These are phyloP conservation scores for Calliopsis andreniformis DNA, from an alignment of 1,140 invertebrate genomes.

Conservation along the genomic window DNA sequence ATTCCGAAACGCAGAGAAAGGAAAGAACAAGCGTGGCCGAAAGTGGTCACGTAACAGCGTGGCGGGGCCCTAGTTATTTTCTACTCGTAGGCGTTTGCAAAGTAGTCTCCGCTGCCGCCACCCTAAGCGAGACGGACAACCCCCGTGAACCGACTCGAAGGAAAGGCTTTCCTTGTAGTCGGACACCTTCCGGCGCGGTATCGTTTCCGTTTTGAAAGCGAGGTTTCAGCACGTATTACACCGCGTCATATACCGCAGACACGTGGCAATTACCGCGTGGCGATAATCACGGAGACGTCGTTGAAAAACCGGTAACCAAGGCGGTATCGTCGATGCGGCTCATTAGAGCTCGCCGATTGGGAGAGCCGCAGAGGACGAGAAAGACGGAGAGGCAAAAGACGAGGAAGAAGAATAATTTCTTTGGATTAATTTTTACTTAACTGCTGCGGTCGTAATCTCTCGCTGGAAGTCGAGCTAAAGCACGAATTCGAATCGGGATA, in stretches of 20 bases:
- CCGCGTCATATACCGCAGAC: constrained; percentile 42
- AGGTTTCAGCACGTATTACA: constrained; percentile 51
- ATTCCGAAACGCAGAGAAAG: constrained; percentile 8
- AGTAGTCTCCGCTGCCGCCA: background rate
- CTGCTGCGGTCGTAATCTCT: no score
- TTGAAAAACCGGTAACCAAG: constrained; percentile 53
- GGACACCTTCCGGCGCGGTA: constrained; percentile 78
- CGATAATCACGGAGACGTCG: constrained; percentile 50
- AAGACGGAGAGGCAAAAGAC: background rate
- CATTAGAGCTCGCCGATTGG: constrained; percentile 25
- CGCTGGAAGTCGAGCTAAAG: background rate
- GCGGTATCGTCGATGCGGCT: constrained; percentile 49
- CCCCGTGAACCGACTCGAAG: constrained; percentile 55
- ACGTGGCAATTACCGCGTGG: constrained; percentile 57
- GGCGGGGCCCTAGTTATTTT: constrained; percentile 18
- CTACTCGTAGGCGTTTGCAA: constrained; percentile 25
- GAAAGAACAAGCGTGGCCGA: background rate
- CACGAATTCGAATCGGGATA: background rate
- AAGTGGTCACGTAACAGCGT: constrained; percentile 36
- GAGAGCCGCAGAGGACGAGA: background rate
- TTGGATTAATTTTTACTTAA: constrained; percentile 2
- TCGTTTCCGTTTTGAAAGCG: constrained; percentile 78
- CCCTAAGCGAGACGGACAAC: constrained; percentile 6
- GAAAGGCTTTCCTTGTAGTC: constrained; percentile 77
- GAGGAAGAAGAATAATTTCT: background rate